These are phyloP conservation scores for Hoplostethus atlanticus DNA, from an alignment of 2,797 vertebrate genomes.

Conservation along the genomic window DNA sequence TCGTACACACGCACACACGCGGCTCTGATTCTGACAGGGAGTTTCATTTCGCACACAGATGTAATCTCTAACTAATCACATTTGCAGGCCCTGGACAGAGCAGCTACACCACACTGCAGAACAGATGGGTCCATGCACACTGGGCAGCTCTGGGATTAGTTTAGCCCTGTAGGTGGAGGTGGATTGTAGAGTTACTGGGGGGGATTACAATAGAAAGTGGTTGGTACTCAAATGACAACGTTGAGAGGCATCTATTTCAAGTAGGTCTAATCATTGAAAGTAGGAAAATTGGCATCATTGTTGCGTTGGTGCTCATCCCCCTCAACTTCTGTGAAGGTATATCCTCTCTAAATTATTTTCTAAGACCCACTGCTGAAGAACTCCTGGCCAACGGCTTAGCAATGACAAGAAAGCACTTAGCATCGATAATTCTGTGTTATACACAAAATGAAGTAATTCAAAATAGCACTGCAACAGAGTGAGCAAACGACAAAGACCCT, in stretches of 20 bases:
- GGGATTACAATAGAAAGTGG: constrained; percentile 30
- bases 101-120: constrained; percentile 63
- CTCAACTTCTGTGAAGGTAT: not conserved
- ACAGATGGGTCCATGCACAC: constrained; percentile 72
- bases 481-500: not conserved
- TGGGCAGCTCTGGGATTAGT: constrained; percentile 68
- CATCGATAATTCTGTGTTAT: not conserved
- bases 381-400: not conserved
- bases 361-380: constrained; percentile 1
- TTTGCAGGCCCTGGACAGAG: constrained; percentile 71
- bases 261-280: not conserved
- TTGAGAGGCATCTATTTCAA: constrained; percentile 9
- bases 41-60: constrained; percentile 66
- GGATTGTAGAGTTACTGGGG: constrained; percentile 35
- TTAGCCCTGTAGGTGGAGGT: constrained; percentile 54
- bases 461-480: constrained; percentile 15
- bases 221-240: constrained; percentile 12
- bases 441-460: constrained; percentile 22
- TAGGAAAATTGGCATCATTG: not conserved
- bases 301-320: not conserved
- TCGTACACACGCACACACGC: constrained; percentile 55
- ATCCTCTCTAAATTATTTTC: not conserved
- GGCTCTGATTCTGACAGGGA: constrained; percentile 53
- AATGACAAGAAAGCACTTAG: constrained; percentile 21
- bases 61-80: constrained; percentile 82